These are phyloP conservation scores for Trachelus stipa DNA, from an alignment of 2,888 invertebrate genomes.

Conservation along the genomic window DNA sequence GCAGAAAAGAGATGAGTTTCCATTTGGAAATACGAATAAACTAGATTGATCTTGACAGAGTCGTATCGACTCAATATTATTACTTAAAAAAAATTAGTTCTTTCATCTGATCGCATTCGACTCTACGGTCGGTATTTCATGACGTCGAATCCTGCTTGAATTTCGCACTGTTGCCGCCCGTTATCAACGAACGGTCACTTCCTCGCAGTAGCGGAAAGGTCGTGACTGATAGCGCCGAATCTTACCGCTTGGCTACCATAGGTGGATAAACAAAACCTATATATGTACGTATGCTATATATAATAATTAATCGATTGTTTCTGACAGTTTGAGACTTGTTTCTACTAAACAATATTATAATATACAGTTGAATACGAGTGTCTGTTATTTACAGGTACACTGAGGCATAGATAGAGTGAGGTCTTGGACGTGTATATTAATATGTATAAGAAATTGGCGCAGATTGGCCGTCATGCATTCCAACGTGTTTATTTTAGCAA, in stretches of 20 bases:
- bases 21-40: background rate
- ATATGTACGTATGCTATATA: background rate
- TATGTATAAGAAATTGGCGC: background rate
- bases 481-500: background rate
- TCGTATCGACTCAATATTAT: background rate
- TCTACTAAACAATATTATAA: background rate
- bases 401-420: background rate
- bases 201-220: background rate
- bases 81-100: background rate
- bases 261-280: slow-evolving; percentile 1
- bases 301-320: background rate
- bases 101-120: background rate
- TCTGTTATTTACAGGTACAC: background rate
- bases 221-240: slow-evolving; percentile 1
- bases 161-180: slow-evolving; percentile 17
- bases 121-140: background rate
- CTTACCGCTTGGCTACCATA: background rate
- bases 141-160: background rate
- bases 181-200: slow-evolving; percentile 46
- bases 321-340: background rate
- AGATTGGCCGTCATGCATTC: background rate
- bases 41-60: background rate
- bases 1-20: background rate
- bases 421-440: background rate
- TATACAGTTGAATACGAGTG: background rate